Base-by-base conservation (phyloP, 35 echinoderm and acorn worm species). In the Ptychodera flava region DNA sequence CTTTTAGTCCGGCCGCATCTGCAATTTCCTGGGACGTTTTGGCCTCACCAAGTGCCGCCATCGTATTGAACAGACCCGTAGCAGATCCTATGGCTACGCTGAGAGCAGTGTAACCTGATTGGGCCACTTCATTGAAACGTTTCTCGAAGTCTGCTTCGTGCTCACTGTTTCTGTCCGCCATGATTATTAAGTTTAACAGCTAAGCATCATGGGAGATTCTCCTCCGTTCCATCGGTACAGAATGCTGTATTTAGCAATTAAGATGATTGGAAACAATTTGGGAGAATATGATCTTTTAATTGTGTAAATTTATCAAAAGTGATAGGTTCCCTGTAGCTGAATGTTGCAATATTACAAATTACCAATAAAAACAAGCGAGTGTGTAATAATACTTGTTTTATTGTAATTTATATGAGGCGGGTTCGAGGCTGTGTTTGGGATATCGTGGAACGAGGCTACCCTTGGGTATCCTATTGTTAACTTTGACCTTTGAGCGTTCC, bases 21-120 rank as follows among this genome's bases (percentile, higher is more conserved):
- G 89, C 89, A 78, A 90, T 90, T 34, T 90, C 89, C 35, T 90
- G 83, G 27, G 64, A 81, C 0, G 89, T 80, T 78, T 53, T 91
- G 33, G 27, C 30, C 31, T 32, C 84, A 10, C 79, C 34, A 78
- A 80, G 78, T 0, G 85, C 29, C 0, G 85, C 53, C 84, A 91
- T 78, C 32, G 84, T 78, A 33, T 91, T 84, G 52, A 91, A 91
- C 15, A 91, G 83, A 27, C 89, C 89, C 0, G 84, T 79, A 1
- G 85, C 76, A 34, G 79, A 33, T 79, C 89, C 89, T 31, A 91
- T 30, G 29, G 89, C 77, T 0, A 80, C 33, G 29, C 77, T 77
- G 12, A 91, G 83, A 0, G 84, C 78, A 2, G 79, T 36, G 31
- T 79, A 86, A 28, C 84, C 89, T 31, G 78, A 16, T 28, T 16